These are phyloP conservation scores for Crocodylus rhombifer DNA, from an alignment of 2,797 vertebrate species.

Conservation along the genomic window DNA sequence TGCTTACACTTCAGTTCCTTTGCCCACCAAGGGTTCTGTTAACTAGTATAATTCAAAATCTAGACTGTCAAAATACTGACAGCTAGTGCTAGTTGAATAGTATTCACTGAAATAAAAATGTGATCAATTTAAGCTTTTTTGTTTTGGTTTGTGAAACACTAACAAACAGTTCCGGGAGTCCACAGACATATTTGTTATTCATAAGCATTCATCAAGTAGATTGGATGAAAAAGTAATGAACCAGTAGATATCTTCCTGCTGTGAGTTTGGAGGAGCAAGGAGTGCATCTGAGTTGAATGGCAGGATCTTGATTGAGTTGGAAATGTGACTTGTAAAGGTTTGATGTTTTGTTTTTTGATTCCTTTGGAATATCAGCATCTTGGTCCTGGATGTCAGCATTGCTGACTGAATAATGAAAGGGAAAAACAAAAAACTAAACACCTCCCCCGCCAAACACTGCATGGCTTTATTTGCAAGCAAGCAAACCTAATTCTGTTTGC, in stretches of 20 bases:
- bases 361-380: neutral
- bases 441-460: neutral
- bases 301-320: neutral
- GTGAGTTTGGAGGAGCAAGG: neutral
- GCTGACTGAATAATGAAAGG: neutral
- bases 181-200: neutral
- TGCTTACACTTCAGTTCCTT: neutral
- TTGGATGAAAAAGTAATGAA: neutral
- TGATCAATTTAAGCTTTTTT: neutral
- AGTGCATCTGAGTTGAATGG: neutral
- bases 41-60: slow-evolving; percentile 14
- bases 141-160: neutral
- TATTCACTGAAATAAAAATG: neutral
- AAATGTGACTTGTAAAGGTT: neutral
- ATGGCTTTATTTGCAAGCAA: neutral
- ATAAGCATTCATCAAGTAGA: neutral
- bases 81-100: neutral
- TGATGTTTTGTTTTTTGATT: neutral
- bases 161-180: neutral
- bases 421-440: too few species aligned
- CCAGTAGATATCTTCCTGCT: neutral
- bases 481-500: neutral
- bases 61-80: slow-evolving; percentile 15
- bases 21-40: slow-evolving; percentile 27
- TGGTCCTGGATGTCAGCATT: neutral